Evolutionary conservation across 2,797 vertebrate species (phyloP), one percentile per base, ranked within the genome.

Genomic region (Podarcis siculus): DNA sequence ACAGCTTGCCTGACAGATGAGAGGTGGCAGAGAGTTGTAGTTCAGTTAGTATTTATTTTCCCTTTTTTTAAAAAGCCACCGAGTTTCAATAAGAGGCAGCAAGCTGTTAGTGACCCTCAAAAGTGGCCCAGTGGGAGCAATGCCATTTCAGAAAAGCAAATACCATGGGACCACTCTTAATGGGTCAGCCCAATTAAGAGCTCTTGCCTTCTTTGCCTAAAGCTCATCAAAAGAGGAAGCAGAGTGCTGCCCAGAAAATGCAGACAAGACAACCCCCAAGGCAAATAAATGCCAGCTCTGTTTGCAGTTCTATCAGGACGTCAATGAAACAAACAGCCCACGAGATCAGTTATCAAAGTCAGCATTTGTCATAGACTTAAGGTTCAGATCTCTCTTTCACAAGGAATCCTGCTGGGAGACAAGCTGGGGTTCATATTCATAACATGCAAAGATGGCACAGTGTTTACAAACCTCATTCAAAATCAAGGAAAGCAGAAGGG

Each of bases 131-230:
- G 21, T 64, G 61, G 58, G 61, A 64, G 21, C 71, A 35, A 7
- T 37, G 6, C 71, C n/a, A 32, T 35, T 17, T 73, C 8, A 64
- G 35, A 32, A 21, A 77, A 32, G 37, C 58, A 64, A 77, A 64
- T n/a, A 30, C 55, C 27, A 76, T 8, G 30, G 39, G 35, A 66
- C 23, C 27, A 7, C 37, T 66, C 58, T 17, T 35, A 37, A 37
- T 37, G 21, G 45, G 35, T 19, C 7, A 81, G 35, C 37, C 49
- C 86, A 87, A 42, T 72, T 55, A 55, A 55, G 49, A 55, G 49
- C 49, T 17, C 71, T 79, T 92, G 85, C 25, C 77, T 82, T 35
- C 67, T 23, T 75, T 71, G 6, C 87, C 32, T 30, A 83, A 61
- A 71, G 1, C 1, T 64, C 37, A 23, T 1, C 0, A 0, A 23